phyloP scores from a whole-genome alignment of 1,140 invertebrate species.

The Trachelipus rathkii region DNA sequence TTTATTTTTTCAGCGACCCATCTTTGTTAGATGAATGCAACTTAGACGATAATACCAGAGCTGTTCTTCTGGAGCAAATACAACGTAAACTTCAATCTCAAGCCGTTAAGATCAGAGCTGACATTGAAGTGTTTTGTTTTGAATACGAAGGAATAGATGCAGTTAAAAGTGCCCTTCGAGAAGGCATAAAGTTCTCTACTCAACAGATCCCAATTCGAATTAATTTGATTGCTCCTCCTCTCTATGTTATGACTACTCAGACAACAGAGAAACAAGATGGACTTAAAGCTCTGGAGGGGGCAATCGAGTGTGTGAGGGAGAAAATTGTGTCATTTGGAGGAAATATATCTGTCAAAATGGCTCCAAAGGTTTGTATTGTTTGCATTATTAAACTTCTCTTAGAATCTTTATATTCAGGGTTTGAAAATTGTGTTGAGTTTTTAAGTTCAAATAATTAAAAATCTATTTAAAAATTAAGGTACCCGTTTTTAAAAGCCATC shows the following conservation, averaged over 20 bases:
- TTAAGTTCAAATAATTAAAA: too few relatives aligned
- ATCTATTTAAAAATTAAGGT: too few relatives aligned
- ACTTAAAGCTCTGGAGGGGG: conserved; percentile 78
- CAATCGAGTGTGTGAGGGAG: conserved; percentile 79
- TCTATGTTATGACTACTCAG: conserved; percentile 97
- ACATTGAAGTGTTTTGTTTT: conserved; percentile 97
- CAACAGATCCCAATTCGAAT: conserved; percentile 95
- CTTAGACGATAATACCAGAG: conserved; percentile 86
- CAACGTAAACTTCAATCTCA: conserved; percentile 94
- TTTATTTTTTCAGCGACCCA: conserved; percentile 66
- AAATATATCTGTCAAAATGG: conserved; percentile 91
- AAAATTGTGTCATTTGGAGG: conserved; percentile 78
- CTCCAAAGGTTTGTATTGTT: conserved; percentile 53
- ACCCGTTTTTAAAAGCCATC: too few relatives aligned
- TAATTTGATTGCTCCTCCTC: conserved; percentile 95
- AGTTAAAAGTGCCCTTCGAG: conserved; percentile 86
- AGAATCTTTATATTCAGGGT: too few relatives aligned
- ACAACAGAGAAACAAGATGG: conserved; percentile 94
- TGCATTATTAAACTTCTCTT: too few relatives aligned
- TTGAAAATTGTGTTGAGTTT: too few relatives aligned
- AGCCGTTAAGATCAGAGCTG: conserved; percentile 94
- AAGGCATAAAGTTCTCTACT: conserved; percentile 87
- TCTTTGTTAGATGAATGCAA: conserved; percentile 93
- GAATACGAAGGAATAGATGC: conserved; percentile 99
- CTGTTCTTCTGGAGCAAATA: conserved; percentile 90